Percentiles rank a stretch among this genome's conserved stretches.
Evolutionary conservation across 2,888 invertebrate genomes (phyloP).

Genomic region (Lepas anatifera): DNA sequence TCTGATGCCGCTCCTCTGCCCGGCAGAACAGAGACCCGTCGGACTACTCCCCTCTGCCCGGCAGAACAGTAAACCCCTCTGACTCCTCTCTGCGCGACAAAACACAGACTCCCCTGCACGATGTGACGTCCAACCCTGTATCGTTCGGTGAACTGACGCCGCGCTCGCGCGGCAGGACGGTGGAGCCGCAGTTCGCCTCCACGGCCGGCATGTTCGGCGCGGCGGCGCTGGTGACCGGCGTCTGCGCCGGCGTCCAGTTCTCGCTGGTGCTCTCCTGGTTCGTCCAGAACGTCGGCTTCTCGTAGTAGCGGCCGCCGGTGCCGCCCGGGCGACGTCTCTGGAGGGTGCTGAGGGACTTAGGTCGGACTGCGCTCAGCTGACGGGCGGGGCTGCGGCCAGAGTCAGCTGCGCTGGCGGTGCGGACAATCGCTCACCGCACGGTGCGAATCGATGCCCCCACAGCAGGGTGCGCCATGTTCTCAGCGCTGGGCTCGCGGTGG

Average conservation of each 20-base stretch:
- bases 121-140: no score
- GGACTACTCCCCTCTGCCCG: no score
- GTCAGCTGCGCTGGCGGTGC: neutral
- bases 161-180: constrained; percentile 46
- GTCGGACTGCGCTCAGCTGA: no score
- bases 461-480: no score
- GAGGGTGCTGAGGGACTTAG: neutral
- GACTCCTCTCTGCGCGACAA: no score
- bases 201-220: constrained; percentile 95
- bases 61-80: no score
- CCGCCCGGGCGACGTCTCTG: neutral
- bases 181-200: constrained; percentile 65
- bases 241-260: constrained; percentile 67
- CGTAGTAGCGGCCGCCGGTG: neutral
- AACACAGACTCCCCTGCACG: no score
- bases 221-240: constrained; percentile 79
- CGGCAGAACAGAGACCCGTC: no score
- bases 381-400: neutral
- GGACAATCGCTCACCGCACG: no score
- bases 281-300: constrained; percentile 31
- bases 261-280: constrained; percentile 55
- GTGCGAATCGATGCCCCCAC: no score
- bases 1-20: no score
- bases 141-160: neutral
- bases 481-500: no score